Base-by-base conservation (phyloP, 2,888 invertebrate genomes). In the Pachydiplax longipennis region DNA sequence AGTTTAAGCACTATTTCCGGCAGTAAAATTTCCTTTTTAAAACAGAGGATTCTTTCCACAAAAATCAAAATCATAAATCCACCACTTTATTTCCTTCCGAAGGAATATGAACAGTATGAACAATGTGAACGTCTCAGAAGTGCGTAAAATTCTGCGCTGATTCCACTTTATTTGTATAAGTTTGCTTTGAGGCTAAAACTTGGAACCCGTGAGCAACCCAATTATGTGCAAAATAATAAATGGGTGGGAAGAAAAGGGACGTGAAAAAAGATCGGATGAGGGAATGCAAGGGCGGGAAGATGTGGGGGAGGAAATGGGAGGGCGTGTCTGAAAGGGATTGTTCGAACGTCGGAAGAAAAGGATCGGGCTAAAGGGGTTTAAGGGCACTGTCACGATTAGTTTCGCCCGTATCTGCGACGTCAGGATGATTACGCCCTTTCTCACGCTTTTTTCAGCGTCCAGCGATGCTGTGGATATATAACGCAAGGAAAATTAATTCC, bases 381-480 rank as follows among this genome's bases (percentile, higher is more conserved):
- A 87, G 87, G 87, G 87, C 87, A 87, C 31, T 87, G 87, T 87
- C 87, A 87, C 87, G 87, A 87, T 65, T 87, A 61, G 87, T 61
- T 87, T 83, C 83, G 58, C 35, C 61, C 87, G 65, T 37, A 87
- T 87, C 40, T 87, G 61, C 87, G 58, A 37, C 87, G 61, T 87
- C 87, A 65, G 65, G 65, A 61, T 87, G 87, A 87, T 87, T 87
- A 87, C 87, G 87, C 65, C 87, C 87, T 37, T 65, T 65, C 87
- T 87, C 87, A 87, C 87, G 87, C 61, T 87, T 37, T 73, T 37
- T 18, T 37, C 1, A 22, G 53, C 25, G 87, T 87, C 48, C 25
- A 61, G 58, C 83, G 58, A 83, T 22, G 31, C 31, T 73, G 13
- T 73, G 73, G 73, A 73, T 73, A 73, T 73, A 73, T 87, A 87